Evolutionary conservation across 35 echinoderm and acorn worm genomes (phyloP), one percentile per base, ranked within the genome.

Genomic region (Anneissia japonica): DNA sequence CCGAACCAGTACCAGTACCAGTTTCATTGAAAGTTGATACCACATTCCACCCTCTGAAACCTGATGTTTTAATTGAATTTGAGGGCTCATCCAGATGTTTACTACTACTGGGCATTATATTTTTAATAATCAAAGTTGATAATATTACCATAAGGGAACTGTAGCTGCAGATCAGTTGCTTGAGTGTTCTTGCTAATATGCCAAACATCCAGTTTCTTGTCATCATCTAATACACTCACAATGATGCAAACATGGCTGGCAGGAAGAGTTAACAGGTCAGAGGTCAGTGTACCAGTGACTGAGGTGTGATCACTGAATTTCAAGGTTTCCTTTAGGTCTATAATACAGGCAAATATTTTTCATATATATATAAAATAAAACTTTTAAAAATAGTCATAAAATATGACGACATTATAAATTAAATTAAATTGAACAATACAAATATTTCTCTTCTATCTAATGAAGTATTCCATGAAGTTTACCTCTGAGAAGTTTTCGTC

Each of bases 111-210:
- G n/a, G n/a, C n/a, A n/a, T n/a, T n/a, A n/a, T n/a, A n/a, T n/a
- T n/a, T n/a, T n/a, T n/a, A n/a, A n/a, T n/a, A n/a, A n/a, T n/a
- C n/a, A n/a, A n/a, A n/a, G 40, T 45, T 33, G 36, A 32, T 45
- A 73, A 5, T 46, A 77, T 78, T 51, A 91, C 89, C 83, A 81
- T 84, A 79, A 14, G 83, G 75, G 6, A 81, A 40, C 14, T 74
- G 38, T 75, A 91, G 46, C 23, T 91, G 74, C 3, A 91, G 28
- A 39, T 85, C 89, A 10, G 79, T 76, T 17, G 75, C 11, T 36
- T 91, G 77, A 3, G 0, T 29, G 37, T 77, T 91, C 77, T 91
- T 91, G 32, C 76, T 37, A 6, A 91, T 86, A 28, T 85, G 83
- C 77, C 46, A 80, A 9, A 91, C 89, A 39, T 86, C 51, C 9